phyloP scores from a whole-genome alignment of 1,140 invertebrate genomes.

The Procambarus clarkii region DNA sequence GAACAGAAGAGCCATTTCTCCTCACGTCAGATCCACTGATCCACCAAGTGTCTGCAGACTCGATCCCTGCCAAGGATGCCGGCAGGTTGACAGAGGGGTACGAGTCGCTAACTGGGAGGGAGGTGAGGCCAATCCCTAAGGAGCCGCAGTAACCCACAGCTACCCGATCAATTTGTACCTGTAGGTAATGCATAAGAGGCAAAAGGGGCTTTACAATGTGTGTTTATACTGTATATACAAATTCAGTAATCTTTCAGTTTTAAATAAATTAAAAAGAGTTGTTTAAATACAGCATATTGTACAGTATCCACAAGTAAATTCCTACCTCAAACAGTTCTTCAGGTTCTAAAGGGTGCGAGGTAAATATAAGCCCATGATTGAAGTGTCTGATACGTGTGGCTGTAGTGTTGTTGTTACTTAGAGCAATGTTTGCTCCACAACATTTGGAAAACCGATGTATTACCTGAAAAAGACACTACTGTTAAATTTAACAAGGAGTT shows the following conservation, averaged over 20 bases:
- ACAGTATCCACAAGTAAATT: neutral
- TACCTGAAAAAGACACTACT: conserved; percentile 75
- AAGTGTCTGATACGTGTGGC: conserved; percentile 82
- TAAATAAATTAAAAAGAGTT: too few species aligned
- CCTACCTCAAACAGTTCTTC: conserved; percentile 80
- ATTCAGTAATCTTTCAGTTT: too few species aligned
- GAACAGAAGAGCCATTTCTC: conserved; percentile 78
- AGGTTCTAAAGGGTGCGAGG: conserved; percentile 77
- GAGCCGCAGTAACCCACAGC: conserved; percentile 84
- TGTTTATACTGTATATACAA: too few species aligned
- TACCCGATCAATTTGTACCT: conserved; percentile 82
- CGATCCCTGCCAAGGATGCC: conserved; percentile 76
- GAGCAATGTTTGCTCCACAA: conserved; percentile 84
- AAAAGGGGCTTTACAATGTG: too few species aligned
- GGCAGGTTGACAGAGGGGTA: conserved; percentile 80
- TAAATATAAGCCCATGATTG: conserved; percentile 78
- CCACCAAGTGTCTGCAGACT: conserved; percentile 77
- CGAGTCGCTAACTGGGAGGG: conserved; percentile 81
- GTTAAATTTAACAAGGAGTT: too few species aligned
- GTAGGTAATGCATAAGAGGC: conserved; percentile 75
- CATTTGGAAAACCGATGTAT: conserved; percentile 80
- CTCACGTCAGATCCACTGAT: conserved; percentile 81
- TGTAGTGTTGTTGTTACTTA: conserved; percentile 82
- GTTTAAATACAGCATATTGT: too few species aligned
- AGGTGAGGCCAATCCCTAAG: conserved; percentile 86